Evolutionary conservation across 2,113 vertebrate species (phyloP).

Genomic region (Nicator chloris): DNA sequence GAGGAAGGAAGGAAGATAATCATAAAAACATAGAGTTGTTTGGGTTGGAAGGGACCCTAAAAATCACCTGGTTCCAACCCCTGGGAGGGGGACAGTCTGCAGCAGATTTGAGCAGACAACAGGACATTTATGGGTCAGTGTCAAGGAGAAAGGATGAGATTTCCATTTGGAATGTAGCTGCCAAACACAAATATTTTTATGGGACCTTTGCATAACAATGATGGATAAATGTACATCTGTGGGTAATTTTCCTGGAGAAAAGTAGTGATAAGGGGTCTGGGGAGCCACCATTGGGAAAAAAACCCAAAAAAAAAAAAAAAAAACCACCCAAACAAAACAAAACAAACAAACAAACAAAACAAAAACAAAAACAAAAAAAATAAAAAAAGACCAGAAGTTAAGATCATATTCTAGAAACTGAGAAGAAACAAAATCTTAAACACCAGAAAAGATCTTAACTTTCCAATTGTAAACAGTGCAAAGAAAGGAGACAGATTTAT

Average conservation of each 20-base stretch:
- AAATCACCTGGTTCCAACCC: neutral
- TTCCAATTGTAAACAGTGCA: neutral
- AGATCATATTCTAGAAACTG: neutral
- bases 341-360: neutral
- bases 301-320: neutral
- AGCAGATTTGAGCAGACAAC: neutral
- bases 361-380: neutral
- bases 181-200: neutral
- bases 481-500: neutral
- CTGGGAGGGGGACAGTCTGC: neutral
- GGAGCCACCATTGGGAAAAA: fast-evolving
- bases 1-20: neutral
- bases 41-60: neutral
- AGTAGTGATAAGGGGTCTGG: neutral
- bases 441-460: fast-evolving
- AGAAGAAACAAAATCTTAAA: neutral
- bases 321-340: neutral
- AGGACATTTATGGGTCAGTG: neutral
- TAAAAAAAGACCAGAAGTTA: neutral
- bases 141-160: neutral
- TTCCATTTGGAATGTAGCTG: neutral
- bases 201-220: neutral
- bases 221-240: neutral
- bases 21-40: neutral
- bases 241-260: neutral